Evolutionary conservation across 92 coral and sea anemone species (phyloP).

Genomic region (Plumapathes pennacea): DNA sequence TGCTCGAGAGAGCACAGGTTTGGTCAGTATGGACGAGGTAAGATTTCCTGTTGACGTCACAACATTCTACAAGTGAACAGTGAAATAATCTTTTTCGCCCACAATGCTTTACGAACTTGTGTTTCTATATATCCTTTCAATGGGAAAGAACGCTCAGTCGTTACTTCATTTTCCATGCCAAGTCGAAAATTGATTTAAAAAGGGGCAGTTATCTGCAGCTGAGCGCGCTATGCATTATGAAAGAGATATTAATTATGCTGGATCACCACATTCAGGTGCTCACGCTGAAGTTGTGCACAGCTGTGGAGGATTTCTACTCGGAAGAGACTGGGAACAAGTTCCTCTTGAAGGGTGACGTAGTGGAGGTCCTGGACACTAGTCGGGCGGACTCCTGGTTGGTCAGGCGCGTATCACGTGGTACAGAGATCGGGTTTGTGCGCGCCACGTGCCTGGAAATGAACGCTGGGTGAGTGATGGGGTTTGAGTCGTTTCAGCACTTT

Average conservation of each 20-base stretch:
- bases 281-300: constrained; percentile 77
- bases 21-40: constrained; percentile 78
- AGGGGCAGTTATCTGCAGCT: neutral
- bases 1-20: constrained; percentile 71
- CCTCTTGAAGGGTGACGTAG: constrained; percentile 82
- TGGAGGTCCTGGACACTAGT: constrained; percentile 93
- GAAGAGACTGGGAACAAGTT: constrained; percentile 95
- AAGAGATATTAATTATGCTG: no score
- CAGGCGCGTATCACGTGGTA: constrained; percentile 94
- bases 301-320: constrained; percentile 75
- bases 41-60: no score
- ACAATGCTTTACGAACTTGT: no score
- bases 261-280: no score
- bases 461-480: neutral
- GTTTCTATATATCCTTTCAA: no score
- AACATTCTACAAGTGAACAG: no score
- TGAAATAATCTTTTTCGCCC: no score
- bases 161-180: no score
- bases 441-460: constrained; percentile 73
- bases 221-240: no score
- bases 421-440: constrained; percentile 91
- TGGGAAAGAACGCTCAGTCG: no score
- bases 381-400: constrained; percentile 96
- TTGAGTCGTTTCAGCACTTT: neutral
- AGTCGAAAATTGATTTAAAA: neutral